Conservation (phyloP, 2,113 vertebrate species). For the Eretmochelys imbricata region DNA sequence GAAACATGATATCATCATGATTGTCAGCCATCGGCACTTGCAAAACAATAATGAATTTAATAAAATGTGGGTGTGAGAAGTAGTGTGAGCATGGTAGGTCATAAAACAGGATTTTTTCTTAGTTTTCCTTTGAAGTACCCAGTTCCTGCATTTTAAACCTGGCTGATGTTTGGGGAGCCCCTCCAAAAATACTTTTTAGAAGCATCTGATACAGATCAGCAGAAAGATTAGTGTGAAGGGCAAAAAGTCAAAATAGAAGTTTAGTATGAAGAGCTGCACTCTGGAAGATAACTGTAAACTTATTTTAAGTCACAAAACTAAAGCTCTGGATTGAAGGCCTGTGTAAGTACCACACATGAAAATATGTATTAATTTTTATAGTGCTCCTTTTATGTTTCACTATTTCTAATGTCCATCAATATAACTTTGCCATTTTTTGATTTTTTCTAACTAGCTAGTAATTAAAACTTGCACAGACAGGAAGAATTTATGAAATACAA, state of each 20-base stretch:
- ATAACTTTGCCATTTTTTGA: not conserved
- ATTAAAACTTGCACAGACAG: not conserved
- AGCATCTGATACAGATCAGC: not conserved
- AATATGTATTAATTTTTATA: not conserved
- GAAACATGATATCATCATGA: not conserved
- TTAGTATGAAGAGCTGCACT: not conserved
- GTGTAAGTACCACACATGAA: not conserved
- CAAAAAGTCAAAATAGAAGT: not conserved
- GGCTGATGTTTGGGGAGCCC: not conserved
- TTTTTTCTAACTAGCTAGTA: not conserved
- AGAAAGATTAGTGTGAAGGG: not conserved
- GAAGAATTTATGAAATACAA: not conserved
- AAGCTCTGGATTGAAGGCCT: not conserved
- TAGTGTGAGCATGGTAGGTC: fast-evolving
- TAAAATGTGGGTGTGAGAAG: not conserved
- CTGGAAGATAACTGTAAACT: not conserved
- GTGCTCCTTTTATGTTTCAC: not conserved
- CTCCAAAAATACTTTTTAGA: not conserved
- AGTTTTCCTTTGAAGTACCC: not conserved
- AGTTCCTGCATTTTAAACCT: not conserved
- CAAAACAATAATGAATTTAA: not conserved
- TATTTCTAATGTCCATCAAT: not conserved
- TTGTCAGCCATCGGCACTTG: not conserved
- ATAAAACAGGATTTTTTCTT: not conserved
- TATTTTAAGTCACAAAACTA: not conserved